Percentiles rank a stretch among this genome's conserved stretches.
Conservation (phyloP, 2,113 vertebrate genomes). For the Urocitellus parryii region DNA sequence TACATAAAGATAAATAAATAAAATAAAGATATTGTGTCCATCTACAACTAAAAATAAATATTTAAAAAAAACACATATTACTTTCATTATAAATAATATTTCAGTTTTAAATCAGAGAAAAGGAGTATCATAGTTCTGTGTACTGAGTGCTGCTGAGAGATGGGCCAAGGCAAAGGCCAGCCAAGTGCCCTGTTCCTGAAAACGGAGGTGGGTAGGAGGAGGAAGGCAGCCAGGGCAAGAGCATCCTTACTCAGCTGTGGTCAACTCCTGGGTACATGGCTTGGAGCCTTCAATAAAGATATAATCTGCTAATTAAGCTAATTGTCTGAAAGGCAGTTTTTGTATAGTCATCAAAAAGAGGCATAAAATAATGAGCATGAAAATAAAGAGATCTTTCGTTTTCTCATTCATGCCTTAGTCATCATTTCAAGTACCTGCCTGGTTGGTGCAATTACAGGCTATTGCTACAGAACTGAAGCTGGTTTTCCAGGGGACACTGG, state of each 20-base stretch:
- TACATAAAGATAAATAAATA: no score
- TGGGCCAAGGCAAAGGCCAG: background rate
- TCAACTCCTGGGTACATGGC: background rate
- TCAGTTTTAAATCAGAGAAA: background rate
- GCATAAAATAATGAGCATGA: constrained; percentile 47
- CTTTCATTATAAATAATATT: background rate
- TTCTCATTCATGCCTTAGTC: constrained; percentile 49
- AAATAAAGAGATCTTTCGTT: constrained; percentile 56
- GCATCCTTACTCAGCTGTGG: background rate
- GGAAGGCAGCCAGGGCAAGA: background rate
- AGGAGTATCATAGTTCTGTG: background rate
- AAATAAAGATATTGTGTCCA: no score
- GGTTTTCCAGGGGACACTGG: background rate
- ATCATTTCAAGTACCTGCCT: background rate
- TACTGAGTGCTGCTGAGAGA: background rate
- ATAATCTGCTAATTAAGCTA: constrained; percentile 67
- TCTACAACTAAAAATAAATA: no score
- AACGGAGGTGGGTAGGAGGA: background rate
- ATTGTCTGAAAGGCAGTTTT: constrained; percentile 51
- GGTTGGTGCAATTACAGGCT: constrained; percentile 43
- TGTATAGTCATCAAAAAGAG: constrained; percentile 52
- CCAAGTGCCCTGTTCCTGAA: background rate
- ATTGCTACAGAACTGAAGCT: background rate
- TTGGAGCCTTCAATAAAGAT: background rate
- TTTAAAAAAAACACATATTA: background rate